Conservation (phyloP, 2,888 invertebrate genomes). For the Sphaerophoria taeniata region DNA sequence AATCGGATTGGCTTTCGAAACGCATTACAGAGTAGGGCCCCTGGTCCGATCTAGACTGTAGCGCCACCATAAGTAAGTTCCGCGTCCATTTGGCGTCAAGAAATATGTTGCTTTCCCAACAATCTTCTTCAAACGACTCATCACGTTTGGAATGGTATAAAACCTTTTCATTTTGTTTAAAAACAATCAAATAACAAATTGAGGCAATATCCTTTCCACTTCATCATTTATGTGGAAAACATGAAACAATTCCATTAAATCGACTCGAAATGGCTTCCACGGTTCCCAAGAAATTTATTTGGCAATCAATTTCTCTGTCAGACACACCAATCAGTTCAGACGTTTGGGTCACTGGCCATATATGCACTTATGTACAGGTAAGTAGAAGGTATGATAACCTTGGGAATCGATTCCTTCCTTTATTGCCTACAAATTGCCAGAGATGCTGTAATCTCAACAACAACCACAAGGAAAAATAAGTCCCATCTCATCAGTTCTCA, state of each 20-base stretch:
- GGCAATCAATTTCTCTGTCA: constrained; percentile 8
- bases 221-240: background rate
- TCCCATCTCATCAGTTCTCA: constrained; percentile 10
- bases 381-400: background rate
- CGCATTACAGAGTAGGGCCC: no score
- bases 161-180: background rate
- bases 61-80: no score
- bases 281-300: background rate
- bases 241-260: constrained; percentile 6
- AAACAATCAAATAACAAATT: no score
- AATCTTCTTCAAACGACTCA: no score
- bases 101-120: no score
- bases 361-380: background rate
- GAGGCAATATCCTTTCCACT: no score
- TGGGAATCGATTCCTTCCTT: constrained; percentile 1
- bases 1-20: no score
- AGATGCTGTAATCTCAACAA: constrained; percentile 4
- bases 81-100: no score
- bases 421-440: constrained; percentile 14
- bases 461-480: background rate
- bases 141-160: no score
- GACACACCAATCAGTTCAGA: background rate
- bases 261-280: constrained; percentile 1
- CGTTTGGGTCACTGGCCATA: constrained; percentile 1
- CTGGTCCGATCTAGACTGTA: no score